Conservation (phyloP, 2,113 vertebrate genomes). For the Sterrhoptilus dennistouni region DNA sequence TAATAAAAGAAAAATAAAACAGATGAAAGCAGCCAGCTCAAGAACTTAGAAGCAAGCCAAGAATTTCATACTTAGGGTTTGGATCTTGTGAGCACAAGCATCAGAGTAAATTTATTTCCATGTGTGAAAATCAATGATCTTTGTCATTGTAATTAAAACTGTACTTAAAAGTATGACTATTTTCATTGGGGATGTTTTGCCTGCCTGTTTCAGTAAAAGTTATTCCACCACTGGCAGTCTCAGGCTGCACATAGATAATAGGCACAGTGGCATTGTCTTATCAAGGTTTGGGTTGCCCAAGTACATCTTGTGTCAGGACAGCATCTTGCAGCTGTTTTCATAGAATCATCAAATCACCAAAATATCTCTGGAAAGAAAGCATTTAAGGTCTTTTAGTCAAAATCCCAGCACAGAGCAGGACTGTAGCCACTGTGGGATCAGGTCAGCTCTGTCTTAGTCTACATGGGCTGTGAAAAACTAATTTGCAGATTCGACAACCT, state of each 20-base stretch:
- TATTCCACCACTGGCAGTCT: background rate
- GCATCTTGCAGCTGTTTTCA: background rate
- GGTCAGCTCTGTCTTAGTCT: background rate
- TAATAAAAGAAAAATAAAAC: conserved; percentile 1
- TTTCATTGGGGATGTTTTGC: background rate
- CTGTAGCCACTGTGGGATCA: background rate
- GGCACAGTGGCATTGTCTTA: background rate
- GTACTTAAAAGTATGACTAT: background rate
- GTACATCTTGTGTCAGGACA: background rate
- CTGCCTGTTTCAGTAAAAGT: background rate
- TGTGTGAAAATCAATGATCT: conserved; percentile 14
- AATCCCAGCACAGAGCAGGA: background rate
- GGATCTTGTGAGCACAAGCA: background rate
- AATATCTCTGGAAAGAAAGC: background rate
- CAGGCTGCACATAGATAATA: background rate
- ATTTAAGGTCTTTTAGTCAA: background rate
- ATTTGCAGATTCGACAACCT: background rate
- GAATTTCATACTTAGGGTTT: background rate
- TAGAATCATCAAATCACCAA: background rate
- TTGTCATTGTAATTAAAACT: background rate
- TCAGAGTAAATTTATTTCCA: background rate
- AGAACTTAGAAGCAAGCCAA: background rate
- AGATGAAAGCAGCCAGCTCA: background rate
- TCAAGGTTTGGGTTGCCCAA: background rate
- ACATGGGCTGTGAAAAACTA: background rate